Percentiles rank a stretch among this genome's conserved stretches.
These are phyloP conservation scores for Enteromius treurensis DNA, from an alignment of 2,797 vertebrate species.

Conservation along the genomic window DNA sequence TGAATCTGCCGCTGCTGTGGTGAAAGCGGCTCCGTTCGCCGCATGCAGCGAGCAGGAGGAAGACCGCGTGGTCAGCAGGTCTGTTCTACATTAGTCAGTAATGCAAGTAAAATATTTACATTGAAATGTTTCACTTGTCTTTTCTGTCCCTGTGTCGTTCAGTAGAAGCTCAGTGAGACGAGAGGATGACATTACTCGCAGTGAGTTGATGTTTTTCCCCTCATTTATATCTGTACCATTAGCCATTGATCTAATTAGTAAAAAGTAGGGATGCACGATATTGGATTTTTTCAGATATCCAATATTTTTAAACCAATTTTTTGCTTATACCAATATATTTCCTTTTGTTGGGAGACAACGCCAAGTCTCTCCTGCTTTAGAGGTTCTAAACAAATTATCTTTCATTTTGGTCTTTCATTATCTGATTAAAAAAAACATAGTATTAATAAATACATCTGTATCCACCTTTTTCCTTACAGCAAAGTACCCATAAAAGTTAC, in stretches of 20 bases:
- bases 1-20: not conserved
- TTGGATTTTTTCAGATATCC: no score
- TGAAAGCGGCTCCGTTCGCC: constrained; percentile 41
- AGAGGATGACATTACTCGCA: constrained; percentile 24
- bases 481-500: no score
- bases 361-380: no score
- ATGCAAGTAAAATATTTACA: not conserved
- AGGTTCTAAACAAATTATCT: no score
- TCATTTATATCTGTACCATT: not conserved
- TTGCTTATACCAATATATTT: no score
- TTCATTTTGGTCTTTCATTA: no score
- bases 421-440: no score
- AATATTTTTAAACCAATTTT: no score
- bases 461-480: no score
- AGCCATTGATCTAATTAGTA: not conserved
- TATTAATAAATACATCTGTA: no score
- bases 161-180: not conserved
- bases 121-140: not conserved
- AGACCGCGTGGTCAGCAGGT: constrained; percentile 24
- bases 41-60: constrained; percentile 52
- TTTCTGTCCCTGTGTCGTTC: not conserved
- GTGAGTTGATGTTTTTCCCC: constrained; percentile 27
- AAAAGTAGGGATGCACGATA: not conserved
- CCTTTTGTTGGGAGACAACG: no score
- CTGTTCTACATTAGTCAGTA: not conserved